Evolutionary conservation across 1,140 invertebrate genomes (phyloP).

Genomic region (Brachionus plicatilis): DNA sequence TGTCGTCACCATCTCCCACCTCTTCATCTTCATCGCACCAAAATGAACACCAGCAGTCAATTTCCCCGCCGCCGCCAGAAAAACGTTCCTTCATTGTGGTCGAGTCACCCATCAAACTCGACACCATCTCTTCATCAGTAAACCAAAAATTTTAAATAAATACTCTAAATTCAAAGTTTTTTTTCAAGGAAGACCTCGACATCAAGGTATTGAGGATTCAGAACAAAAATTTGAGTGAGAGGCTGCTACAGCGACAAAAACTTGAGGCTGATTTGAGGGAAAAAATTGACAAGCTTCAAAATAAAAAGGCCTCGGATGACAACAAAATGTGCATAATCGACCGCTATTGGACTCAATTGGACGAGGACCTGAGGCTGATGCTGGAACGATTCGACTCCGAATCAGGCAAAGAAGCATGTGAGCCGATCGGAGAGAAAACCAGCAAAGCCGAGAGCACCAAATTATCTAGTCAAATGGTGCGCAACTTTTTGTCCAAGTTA

Average conservation of each 20-base stretch:
- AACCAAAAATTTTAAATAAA: not conserved
- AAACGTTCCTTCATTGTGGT: conserved; percentile 33
- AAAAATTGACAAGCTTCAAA: conserved; percentile 90
- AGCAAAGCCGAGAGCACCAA: not conserved
- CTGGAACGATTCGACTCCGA: conserved; percentile 93
- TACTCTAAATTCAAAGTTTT: not conserved
- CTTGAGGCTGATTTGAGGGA: conserved; percentile 80
- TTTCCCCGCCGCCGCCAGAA: conserved; percentile 3
- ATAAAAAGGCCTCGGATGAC: conserved; percentile 92
- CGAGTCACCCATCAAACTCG: conserved; percentile 37
- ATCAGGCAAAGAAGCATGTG: conserved; percentile 59
- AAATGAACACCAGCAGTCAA: conserved; percentile 2
- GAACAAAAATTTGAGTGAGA: conserved; percentile 87
- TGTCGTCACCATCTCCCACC: not conserved
- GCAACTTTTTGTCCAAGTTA: conserved; percentile 17
- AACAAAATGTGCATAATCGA: conserved; percentile 95
- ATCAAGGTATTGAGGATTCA: conserved; percentile 93
- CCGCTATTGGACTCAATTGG: conserved; percentile 78
- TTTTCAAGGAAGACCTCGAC: conserved; percentile 80
- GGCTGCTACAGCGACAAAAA: conserved; percentile 77
- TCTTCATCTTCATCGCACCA: not conserved
- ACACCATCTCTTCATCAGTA: conserved; percentile 28
- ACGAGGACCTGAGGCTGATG: conserved; percentile 89
- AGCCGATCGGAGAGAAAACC: not conserved
- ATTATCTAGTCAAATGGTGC: not conserved